These are phyloP conservation scores for Fratercula arctica DNA, from an alignment of 2,797 vertebrate genomes.

Conservation along the genomic window DNA sequence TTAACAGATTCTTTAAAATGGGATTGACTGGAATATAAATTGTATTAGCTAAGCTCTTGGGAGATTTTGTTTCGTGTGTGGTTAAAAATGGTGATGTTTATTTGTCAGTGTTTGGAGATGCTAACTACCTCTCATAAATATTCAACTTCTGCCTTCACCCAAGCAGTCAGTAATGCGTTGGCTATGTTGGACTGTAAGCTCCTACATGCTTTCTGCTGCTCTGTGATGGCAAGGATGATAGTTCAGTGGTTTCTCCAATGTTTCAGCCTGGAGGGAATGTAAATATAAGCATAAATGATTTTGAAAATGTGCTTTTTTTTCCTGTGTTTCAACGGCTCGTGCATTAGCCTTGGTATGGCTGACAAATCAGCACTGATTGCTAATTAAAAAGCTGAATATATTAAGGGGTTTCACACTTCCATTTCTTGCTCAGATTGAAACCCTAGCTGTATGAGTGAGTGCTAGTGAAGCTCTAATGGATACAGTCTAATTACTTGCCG, in stretches of 20 bases:
- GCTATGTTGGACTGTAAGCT: conserved; percentile 73
- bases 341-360: conserved; percentile 68
- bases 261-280: conserved; percentile 70
- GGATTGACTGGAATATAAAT: neutral
- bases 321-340: conserved; percentile 54
- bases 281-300: conserved; percentile 77
- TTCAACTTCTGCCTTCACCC: conserved; percentile 54
- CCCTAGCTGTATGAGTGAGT: conserved; percentile 33
- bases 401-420: conserved; percentile 62
- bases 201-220: conserved; percentile 60
- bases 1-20: neutral
- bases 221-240: conserved; percentile 58
- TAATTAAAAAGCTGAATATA: conserved; percentile 78
- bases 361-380: conserved; percentile 76
- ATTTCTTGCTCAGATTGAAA: conserved; percentile 49
- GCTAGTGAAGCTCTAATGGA: conserved; percentile 50
- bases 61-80: neutral
- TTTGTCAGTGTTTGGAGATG: conserved; percentile 16
- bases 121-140: conserved; percentile 63
- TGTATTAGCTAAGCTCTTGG: neutral
- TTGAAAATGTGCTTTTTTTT: conserved; percentile 57
- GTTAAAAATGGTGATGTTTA: neutral
- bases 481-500: conserved; percentile 70
- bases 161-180: conserved; percentile 74
- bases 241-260: conserved; percentile 68